Percentiles rank a stretch among this genome's conserved stretches.
These are phyloP conservation scores for Falco concolor DNA, from an alignment of 2,797 vertebrate genomes.

Conservation along the genomic window DNA sequence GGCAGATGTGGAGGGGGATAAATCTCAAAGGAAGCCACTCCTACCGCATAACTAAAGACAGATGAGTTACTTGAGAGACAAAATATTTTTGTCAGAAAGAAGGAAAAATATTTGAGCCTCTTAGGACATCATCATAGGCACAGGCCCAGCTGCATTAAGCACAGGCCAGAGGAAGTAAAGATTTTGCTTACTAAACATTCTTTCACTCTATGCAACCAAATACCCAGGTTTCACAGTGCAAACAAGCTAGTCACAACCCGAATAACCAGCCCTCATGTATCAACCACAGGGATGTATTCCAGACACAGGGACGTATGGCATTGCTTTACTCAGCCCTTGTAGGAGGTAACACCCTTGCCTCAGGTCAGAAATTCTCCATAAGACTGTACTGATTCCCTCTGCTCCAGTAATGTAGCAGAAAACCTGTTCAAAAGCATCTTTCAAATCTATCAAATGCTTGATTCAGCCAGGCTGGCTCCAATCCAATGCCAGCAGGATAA, in stretches of 20 bases:
- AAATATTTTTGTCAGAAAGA: not conserved
- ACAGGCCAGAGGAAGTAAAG: not conserved
- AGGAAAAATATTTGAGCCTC: not conserved
- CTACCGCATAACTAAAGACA: not conserved
- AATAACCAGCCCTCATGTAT: not conserved
- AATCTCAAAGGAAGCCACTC: not conserved
- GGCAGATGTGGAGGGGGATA: not conserved
- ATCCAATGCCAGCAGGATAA: not conserved
- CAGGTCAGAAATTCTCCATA: not conserved
- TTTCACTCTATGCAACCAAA: not conserved
- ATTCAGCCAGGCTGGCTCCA: not conserved
- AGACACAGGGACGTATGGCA: not conserved
- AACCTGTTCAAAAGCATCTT: not conserved
- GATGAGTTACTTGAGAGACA: not conserved
- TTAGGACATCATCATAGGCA: not conserved
- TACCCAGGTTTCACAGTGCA: not conserved
- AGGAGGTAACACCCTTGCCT: not conserved
- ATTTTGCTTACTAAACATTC: not conserved
- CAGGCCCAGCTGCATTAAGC: not conserved
- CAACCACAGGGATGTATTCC: not conserved
- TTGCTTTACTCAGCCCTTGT: not conserved
- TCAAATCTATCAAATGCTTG: not conserved
- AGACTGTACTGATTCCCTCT: not conserved
- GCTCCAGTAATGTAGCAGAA: not conserved
- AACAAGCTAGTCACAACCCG: not conserved